Conservation (phyloP, 2,797 vertebrate genomes). For the Rhincodon typus region DNA sequence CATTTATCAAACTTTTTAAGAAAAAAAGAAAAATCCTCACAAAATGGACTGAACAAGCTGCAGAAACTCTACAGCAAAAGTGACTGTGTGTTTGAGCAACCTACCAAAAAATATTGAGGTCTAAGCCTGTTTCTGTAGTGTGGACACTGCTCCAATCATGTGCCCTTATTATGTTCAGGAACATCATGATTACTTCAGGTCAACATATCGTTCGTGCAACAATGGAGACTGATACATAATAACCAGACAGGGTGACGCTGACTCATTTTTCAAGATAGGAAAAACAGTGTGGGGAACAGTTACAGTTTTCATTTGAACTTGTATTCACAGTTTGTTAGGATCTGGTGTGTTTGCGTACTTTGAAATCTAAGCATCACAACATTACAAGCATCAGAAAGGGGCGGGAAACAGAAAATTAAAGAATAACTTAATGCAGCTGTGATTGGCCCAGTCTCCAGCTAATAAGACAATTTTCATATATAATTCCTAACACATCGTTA, state of each 20-base stretch:
- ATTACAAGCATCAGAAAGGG: neutral
- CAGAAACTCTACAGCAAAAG: neutral
- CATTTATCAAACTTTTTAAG: neutral
- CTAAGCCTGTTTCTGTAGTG: neutral
- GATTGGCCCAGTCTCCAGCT: neutral
- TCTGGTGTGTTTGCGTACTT: neutral
- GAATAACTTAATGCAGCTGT: neutral
- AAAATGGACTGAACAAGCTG: neutral
- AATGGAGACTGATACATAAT: neutral
- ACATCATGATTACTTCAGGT: neutral
- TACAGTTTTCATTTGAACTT: neutral
- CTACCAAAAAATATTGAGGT: neutral
- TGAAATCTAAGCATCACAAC: neutral
- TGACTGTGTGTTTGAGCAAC: neutral
- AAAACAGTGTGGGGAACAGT: neutral
- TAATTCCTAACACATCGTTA: neutral
- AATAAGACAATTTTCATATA: conserved; percentile 13
- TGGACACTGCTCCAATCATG: neutral
- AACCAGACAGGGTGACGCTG: neutral
- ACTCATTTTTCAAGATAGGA: neutral
- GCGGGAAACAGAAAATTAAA: neutral
- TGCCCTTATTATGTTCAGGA: neutral
- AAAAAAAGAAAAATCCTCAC: neutral
- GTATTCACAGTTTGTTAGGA: neutral
- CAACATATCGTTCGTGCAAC: neutral